Conservation (phyloP, 53 echinoderm and acorn worm genomes). For the Apostichopus leukothele region DNA sequence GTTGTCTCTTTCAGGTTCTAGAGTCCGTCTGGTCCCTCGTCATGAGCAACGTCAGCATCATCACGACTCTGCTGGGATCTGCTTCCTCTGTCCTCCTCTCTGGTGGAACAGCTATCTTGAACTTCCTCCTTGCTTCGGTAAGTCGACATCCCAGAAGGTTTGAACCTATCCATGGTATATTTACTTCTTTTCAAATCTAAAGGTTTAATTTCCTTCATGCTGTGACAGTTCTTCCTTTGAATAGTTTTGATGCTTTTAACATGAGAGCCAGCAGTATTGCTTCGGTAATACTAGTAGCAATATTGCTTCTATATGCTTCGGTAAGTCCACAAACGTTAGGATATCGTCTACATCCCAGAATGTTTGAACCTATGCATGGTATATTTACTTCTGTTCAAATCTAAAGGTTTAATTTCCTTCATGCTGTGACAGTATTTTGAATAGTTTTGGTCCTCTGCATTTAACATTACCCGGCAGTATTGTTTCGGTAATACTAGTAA, state of each 20-base stretch:
- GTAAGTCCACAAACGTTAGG: conserved; percentile 57
- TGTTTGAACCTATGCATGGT: no score
- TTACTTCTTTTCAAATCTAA: background rate
- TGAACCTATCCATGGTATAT: no score
- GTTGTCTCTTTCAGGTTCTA: conserved; percentile 58
- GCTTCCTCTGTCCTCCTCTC: conserved; percentile 75
- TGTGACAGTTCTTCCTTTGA: no score
- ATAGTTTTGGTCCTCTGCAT: no score
- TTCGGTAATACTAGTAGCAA: no score
- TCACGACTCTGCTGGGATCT: conserved; percentile 75
- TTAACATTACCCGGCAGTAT: no score
- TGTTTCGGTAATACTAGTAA: no score
- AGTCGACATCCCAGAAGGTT: conserved; percentile 44
- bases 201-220: background rate
- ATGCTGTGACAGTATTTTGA: no score
- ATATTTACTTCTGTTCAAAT: background rate
- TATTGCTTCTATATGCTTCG: conserved; percentile 44
- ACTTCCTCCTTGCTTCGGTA: conserved; percentile 93
- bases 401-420: background rate
- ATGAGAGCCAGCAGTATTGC: no score
- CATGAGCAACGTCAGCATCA: conserved; percentile 80
- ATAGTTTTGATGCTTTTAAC: no score
- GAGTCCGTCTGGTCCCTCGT: conserved; percentile 90
- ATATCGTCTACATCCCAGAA: no score
- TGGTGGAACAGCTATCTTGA: conserved; percentile 93